Base-by-base conservation (phyloP, 1,140 invertebrate species). In the Drosophila melanica region DNA sequence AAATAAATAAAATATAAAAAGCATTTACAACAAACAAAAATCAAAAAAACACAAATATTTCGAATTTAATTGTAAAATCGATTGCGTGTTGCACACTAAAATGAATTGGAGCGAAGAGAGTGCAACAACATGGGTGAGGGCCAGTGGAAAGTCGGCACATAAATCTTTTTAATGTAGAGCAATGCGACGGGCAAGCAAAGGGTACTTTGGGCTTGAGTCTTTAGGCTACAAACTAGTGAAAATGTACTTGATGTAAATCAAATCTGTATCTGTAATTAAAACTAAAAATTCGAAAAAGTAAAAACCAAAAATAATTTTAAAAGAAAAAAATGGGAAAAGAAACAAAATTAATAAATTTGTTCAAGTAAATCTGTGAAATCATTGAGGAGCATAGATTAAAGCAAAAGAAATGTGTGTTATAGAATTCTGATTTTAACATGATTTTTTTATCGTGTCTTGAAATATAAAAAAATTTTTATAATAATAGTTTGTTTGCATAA, bases 1-100 rank as follows among this genome's bases (percentile, higher is more conserved):
- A 39, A 68, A 48, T 37, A 42, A 23, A 23, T 23, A 18, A 45
- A 65, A 54, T 30, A 69, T 33, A 23, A 39, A 41, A 51, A 20
- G 4, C 30, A 64, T 20, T 14, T 20, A 47, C 18, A 48, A n/a
- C n/a, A n/a, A n/a, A n/a, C n/a, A n/a, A n/a, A 54, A 53, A 68
- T 60, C 14, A 16, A 50, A 30, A 6, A 60, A 37, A 51, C 9
- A 54, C 35, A 39, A 58, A 66, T 45, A 50, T 58, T 39, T 35
- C 9, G 20, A 59, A 66, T 72, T 72, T 72, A 58, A 72, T 59
- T 58, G 44, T 54, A 72, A 55, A 74, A 69, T 69, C 71, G 44
- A 74, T 69, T 68, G 35, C 51, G 50, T 30, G 50, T 51, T 62
- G 59, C 39, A 41, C 59, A 54, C 55, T 66, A 51, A 60, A 73